A percentile compares a stretch with the other conserved stretches of the same genome.
Conservation (phyloP, 2,888 invertebrate genomes). For the Himalopsyche kuldschensis region DNA sequence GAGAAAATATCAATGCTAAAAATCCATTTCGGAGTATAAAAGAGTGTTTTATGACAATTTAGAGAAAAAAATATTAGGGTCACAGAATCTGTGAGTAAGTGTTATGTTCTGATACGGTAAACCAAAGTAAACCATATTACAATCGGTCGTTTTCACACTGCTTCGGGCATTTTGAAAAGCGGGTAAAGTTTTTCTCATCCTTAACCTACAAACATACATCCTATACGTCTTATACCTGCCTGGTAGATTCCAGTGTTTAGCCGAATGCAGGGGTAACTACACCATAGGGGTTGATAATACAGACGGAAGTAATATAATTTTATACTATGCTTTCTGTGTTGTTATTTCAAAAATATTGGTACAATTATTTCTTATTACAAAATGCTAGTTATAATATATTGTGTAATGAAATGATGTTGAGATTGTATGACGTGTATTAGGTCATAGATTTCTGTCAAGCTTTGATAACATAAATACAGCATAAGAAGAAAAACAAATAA, state of each 20-base stretch:
- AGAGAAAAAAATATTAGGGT: not conserved
- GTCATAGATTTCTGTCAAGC: no score
- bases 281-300: no score
- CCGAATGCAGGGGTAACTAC: not conserved
- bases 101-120: not conserved
- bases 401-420: no score
- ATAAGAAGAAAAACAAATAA: no score
- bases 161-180: not conserved
- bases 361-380: no score
- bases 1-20: not conserved
- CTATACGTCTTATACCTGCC: not conserved
- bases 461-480: no score
- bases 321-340: no score
- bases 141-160: slow-evolving; percentile 1
- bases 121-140: not conserved
- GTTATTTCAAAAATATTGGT: no score
- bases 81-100: not conserved
- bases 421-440: no score
- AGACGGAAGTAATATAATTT: no score
- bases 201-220: slow-evolving; percentile 1
- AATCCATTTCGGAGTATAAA: not conserved
- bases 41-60: not conserved
- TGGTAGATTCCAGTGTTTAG: not conserved
- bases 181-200: not conserved
- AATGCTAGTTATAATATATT: no score